phyloP scores from a whole-genome alignment of 2,888 invertebrate genomes.

The Drosophila mettleri region DNA sequence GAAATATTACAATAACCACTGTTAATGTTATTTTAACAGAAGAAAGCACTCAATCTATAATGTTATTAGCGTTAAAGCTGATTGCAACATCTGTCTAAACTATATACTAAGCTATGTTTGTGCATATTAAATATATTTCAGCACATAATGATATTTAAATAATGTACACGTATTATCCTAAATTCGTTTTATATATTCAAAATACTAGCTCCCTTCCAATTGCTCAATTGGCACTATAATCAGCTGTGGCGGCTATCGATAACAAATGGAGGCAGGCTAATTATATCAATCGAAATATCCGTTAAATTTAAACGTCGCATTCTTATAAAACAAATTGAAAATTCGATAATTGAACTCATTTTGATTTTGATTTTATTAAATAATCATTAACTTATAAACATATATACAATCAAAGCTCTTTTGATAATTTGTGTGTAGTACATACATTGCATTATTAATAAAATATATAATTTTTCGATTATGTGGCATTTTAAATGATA shows the following conservation, averaged over 20 bases:
- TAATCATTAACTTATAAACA: slow-evolving; percentile 39
- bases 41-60: slow-evolving; percentile 13
- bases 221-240: slow-evolving; percentile 1
- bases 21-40: slow-evolving; percentile 19
- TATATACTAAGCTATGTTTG: background rate
- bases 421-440: slow-evolving; percentile 35
- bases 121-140: background rate
- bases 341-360: background rate
- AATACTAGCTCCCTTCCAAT: background rate
- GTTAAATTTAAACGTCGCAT: background rate
- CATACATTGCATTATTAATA: slow-evolving; percentile 40
- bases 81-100: background rate
- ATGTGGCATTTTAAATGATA: slow-evolving; percentile 22
- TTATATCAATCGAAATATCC: background rate
- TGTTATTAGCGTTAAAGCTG: background rate
- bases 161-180: background rate
- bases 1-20: slow-evolving; percentile 18
- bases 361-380: slow-evolving; percentile 37
- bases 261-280: background rate
- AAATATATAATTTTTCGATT: slow-evolving; percentile 16
- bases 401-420: slow-evolving; percentile 64
- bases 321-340: background rate
- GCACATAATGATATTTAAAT: background rate
- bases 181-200: too few relatives aligned
- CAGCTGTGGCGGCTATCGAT: slow-evolving; percentile 17